Evolutionary conservation across 2,113 vertebrate genomes (phyloP), one percentile per base, ranked within the genome.

Genomic region (Pleuronectes platessa): DNA sequence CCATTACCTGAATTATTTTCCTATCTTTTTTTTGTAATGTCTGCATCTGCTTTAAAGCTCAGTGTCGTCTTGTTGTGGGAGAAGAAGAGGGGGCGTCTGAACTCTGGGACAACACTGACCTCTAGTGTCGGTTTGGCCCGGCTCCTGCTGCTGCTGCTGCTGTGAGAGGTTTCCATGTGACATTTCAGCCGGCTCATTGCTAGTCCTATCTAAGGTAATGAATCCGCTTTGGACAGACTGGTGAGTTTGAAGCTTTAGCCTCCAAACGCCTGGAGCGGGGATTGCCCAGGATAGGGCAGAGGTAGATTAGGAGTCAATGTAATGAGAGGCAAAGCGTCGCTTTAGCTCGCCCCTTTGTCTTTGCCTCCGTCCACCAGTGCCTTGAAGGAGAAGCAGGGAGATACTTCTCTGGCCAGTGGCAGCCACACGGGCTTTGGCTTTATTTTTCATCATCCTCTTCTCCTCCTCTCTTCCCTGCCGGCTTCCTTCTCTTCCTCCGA

Each of bases 41-140:
- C 82, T 84, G 85, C 37, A 21, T 85, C 81, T 88, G 75, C 72
- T 83, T 80, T 60, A 13, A 82, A 51, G 53, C 49, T 45, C 70
- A 35, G 64, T 31, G 74, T 77, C 71, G 71, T 83, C 75, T 82
- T 69, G 49, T 1, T 0, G 45, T 12, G 27, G 45, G 31, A 58
- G 24, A 26, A 12, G 27, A 60, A 40, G 35, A 5, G n/a, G 23
- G 7, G 3, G 14, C 31, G 3, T 10, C 56, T 81, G 82, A 98
- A 97, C 94, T 93, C 95, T 95, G 96, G 92, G 93, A 92, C 97
- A 92, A 97, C 88, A 97, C 96, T 96, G 97, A 96, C 97, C 97
- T 98, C 97, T 98, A 96, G 97, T 96, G 98, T 93, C 78, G 3
- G 63, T 74, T 64, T 0, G 40, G n/a, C 59, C 68, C 7, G 12